Percentiles rank a stretch among this genome's conserved stretches.
Evolutionary conservation across 2,797 vertebrate species (phyloP).

Genomic region (Ammospiza maritima): DNA sequence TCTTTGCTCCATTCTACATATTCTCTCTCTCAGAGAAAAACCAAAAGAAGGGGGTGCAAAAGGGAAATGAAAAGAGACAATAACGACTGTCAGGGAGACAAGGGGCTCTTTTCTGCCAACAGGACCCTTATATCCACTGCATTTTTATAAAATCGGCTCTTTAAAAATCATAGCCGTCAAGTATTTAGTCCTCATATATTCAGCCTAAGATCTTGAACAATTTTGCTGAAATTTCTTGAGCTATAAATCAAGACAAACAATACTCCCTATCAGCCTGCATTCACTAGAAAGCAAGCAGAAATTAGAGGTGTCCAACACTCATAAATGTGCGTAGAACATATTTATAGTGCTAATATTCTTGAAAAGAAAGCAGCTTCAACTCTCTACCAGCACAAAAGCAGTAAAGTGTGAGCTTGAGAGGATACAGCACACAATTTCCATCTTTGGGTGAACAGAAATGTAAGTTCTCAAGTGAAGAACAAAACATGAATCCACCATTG

Average conservation of each 20-base stretch:
- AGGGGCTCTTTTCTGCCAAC: neutral
- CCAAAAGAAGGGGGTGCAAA: neutral
- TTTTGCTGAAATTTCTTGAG: neutral
- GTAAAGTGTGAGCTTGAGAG: neutral
- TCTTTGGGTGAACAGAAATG: neutral
- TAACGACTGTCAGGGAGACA: neutral
- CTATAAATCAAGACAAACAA: neutral
- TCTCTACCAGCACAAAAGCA: neutral
- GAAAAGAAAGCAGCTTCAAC: neutral
- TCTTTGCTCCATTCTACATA: neutral
- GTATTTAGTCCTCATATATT: neutral
- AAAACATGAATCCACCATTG: neutral
- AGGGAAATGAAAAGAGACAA: neutral
- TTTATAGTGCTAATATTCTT: neutral
- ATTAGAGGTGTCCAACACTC: neutral
- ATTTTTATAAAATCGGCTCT: neutral
- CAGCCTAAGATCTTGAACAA: neutral
- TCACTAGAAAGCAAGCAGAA: neutral
- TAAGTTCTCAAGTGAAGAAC: fast-evolving
- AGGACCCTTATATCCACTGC: neutral
- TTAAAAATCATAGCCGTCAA: neutral
- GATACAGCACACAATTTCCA: neutral
- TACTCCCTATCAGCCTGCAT: neutral
- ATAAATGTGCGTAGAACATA: neutral
- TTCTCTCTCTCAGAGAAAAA: neutral